phyloP scores from a whole-genome alignment of 2,888 invertebrate genomes.

The Lasioglossum malachurum region DNA sequence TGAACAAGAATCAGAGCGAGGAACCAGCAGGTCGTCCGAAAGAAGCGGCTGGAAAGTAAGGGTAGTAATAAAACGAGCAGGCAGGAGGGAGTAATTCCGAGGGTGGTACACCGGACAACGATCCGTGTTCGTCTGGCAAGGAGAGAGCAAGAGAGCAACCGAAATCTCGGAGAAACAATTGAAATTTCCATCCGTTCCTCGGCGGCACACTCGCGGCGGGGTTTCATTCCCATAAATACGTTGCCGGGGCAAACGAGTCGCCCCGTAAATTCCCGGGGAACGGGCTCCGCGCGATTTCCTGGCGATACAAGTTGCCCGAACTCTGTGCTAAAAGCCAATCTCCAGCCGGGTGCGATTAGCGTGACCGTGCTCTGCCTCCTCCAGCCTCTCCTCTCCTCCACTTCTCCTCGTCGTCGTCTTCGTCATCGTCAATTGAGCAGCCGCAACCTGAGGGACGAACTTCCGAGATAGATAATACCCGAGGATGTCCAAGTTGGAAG shows the following conservation, averaged over 20 bases:
- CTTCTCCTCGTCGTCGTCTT: conserved; percentile 60
- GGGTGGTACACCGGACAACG: neutral
- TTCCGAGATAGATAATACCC: conserved; percentile 79
- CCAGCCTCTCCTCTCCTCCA: conserved; percentile 29
- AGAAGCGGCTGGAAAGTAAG: neutral
- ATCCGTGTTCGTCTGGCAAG: neutral
- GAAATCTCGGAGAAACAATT: conserved; percentile 20
- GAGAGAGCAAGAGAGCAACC: conserved; percentile 5
- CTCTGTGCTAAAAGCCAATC: conserved; percentile 80
- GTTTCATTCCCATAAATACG: conserved; percentile 32
- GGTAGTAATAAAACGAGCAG: neutral
- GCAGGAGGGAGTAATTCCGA: neutral
- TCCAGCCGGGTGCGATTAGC: conserved; percentile 78
- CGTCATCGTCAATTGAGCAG: conserved; percentile 56
- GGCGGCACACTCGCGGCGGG: conserved; percentile 13
- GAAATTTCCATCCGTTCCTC: conserved; percentile 10
- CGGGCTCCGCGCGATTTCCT: conserved; percentile 55
- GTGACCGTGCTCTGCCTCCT: conserved; percentile 70
- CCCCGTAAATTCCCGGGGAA: conserved; percentile 46
- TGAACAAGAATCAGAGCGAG: neutral
- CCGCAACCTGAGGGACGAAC: conserved; percentile 71
- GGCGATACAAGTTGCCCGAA: conserved; percentile 69
- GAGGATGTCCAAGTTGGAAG: conserved; percentile 73
- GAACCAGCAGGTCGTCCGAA: neutral
- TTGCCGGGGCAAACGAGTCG: conserved; percentile 37